phyloP scores from a whole-genome alignment of 2,797 vertebrate species.

The Aplochiton taeniatus region DNA sequence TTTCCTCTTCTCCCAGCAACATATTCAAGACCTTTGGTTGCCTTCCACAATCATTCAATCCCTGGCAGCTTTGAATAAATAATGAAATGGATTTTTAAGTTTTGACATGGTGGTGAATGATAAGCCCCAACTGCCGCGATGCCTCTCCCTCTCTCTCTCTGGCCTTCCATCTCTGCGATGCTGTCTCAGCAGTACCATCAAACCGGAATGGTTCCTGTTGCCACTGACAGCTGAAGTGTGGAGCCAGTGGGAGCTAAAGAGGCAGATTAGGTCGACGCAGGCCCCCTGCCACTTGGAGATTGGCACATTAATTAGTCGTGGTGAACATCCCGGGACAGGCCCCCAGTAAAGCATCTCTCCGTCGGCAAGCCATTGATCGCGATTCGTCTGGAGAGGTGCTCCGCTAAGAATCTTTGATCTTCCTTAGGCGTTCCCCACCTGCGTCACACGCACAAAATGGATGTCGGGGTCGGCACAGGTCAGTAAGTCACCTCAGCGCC shows the following conservation, averaged over 20 bases:
- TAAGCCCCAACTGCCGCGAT: neutral
- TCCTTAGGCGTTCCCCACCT: neutral
- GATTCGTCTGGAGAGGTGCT: constrained; percentile 14
- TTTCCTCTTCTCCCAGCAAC: neutral
- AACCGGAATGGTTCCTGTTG: neutral
- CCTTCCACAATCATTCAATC: constrained; percentile 2
- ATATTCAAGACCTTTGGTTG: neutral
- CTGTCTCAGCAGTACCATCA: constrained; percentile 1
- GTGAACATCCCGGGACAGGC: constrained; percentile 26
- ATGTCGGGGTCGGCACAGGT: no score
- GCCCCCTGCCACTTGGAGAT: constrained; percentile 28
- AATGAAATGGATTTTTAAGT: constrained; percentile 21
- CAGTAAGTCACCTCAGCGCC: no score
- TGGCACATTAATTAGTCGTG: constrained; percentile 52
- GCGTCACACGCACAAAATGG: neutral
- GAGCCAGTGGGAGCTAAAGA: constrained; percentile 22
- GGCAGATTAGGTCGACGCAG: constrained; percentile 23
- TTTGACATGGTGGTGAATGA: constrained; percentile 28
- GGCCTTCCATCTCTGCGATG: constrained; percentile 10
- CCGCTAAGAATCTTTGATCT: constrained; percentile 9
- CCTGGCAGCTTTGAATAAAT: constrained; percentile 31
- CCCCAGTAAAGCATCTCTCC: constrained; percentile 23
- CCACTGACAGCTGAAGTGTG: constrained; percentile 15
- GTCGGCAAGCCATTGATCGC: constrained; percentile 20
- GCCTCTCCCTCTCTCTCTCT: neutral